Conservation (phyloP, 1,140 invertebrate species). For the Diorhabda sublineata region DNA sequence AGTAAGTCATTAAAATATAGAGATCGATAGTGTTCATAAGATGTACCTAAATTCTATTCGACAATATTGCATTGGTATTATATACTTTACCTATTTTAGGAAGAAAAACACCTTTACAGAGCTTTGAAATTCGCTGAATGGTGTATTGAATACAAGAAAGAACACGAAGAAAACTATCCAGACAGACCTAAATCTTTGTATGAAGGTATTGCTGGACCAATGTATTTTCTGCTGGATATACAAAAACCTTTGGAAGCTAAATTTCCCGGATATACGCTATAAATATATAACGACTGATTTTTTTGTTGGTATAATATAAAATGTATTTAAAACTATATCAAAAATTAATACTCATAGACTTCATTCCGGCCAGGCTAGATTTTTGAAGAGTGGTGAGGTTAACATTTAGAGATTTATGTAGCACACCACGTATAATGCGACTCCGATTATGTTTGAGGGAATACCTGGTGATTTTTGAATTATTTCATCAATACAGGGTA, state of each 20-base stretch:
- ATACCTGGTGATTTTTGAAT: too few species aligned
- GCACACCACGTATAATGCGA: too few species aligned
- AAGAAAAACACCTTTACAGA: constrained; percentile 67
- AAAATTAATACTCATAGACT: too few species aligned
- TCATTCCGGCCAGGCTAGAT: too few species aligned
- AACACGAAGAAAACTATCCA: constrained; percentile 61
- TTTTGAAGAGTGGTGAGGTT: too few species aligned
- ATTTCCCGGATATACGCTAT: constrained; percentile 58
- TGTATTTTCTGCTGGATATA: constrained; percentile 68
- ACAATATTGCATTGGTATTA: too few species aligned
- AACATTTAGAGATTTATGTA: too few species aligned
- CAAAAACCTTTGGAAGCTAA: constrained; percentile 56
- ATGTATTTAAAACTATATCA: too few species aligned
- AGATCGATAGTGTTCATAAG: neutral
- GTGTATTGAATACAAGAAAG: constrained; percentile 68
- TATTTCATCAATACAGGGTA: too few species aligned
- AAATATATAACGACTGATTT: constrained; percentile 17
- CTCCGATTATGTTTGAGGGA: too few species aligned
- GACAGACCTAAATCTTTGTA: constrained; percentile 82
- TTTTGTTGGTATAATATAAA: neutral
- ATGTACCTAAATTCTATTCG: constrained; percentile 5
- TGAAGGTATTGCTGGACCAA: constrained; percentile 73
- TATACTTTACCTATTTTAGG: constrained; percentile 45
- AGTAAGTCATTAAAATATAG: too few species aligned
- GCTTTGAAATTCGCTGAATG: constrained; percentile 80